These are phyloP conservation scores for Plodia interpunctella DNA, from an alignment of 1,140 invertebrate species.

Conservation along the genomic window DNA sequence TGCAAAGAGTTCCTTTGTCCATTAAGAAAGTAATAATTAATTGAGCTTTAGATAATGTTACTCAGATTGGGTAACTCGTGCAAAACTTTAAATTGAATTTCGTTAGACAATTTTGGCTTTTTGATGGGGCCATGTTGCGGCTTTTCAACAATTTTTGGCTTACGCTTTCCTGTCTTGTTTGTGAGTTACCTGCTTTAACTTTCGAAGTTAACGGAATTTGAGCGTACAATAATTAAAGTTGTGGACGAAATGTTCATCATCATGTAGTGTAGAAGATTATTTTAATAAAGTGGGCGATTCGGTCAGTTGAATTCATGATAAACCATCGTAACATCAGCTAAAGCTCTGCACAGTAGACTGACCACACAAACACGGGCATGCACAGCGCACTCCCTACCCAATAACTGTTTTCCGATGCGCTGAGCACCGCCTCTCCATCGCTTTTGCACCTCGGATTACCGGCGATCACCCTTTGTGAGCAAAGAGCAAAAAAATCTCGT, in stretches of 20 bases:
- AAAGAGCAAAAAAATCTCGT: constrained; percentile 29
- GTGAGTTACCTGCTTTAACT: constrained; percentile 36
- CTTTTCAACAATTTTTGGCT: constrained; percentile 56
- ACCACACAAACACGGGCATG: constrained; percentile 31
- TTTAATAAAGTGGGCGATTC: background rate
- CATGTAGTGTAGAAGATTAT: background rate
- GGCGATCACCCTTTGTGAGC: constrained; percentile 20
- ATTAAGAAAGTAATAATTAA: constrained; percentile 64
- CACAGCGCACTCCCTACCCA: constrained; percentile 22
- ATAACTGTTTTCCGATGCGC: constrained; percentile 50
- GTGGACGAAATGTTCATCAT: background rate
- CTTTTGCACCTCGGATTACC: constrained; percentile 49
- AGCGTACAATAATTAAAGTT: background rate
- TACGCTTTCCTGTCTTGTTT: constrained; percentile 39
- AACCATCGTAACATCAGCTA: constrained; percentile 27
- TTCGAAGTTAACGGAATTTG: background rate
- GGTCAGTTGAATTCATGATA: constrained; percentile 13
- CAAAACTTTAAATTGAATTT: constrained; percentile 73
- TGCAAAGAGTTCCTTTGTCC: constrained; percentile 57
- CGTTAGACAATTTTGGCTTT: constrained; percentile 66
- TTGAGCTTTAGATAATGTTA: constrained; percentile 63
- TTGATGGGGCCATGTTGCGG: constrained; percentile 55
- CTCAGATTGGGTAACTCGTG: constrained; percentile 53
- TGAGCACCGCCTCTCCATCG: constrained; percentile 38
- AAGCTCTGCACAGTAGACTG: constrained; percentile 31